These are phyloP conservation scores for Zaprionus capensis DNA, from an alignment of 1,140 invertebrate species.

Conservation along the genomic window DNA sequence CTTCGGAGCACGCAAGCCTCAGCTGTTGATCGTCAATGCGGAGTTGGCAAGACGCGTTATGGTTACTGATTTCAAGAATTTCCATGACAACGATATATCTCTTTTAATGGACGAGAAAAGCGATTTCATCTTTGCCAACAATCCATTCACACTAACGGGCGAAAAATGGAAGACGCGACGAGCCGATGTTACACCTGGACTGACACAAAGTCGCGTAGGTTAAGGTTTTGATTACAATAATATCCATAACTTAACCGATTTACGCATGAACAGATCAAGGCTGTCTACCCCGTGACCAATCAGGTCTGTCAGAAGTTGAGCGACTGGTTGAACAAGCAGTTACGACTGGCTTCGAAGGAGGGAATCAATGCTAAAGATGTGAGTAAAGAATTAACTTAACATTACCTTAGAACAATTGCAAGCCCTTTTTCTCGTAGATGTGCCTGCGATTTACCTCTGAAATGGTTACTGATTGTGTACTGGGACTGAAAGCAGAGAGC, in stretches of 20 bases:
- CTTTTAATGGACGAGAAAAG: conserved; percentile 74
- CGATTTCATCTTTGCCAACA: conserved; percentile 84
- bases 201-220: conserved; percentile 84
- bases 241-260: neutral
- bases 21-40: conserved; percentile 85
- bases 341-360: conserved; percentile 25
- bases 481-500: conserved; percentile 84
- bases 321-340: conserved; percentile 64
- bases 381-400: conserved; percentile 13
- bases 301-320: conserved; percentile 64
- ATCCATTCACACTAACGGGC: conserved; percentile 84
- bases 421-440: conserved; percentile 33
- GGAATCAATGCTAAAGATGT: conserved; percentile 69
- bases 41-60: conserved; percentile 85
- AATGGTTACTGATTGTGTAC: conserved; percentile 85
- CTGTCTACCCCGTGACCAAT: conserved; percentile 75
- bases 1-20: conserved; percentile 57
- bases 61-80: conserved; percentile 85
- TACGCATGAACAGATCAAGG: conserved; percentile 55
- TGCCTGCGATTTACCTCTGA: conserved; percentile 85
- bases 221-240: neutral
- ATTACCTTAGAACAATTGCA: neutral
- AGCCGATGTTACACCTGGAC: conserved; percentile 85
- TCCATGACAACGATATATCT: conserved; percentile 79
- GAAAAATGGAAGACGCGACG: conserved; percentile 86